These are phyloP conservation scores for Eurystomus glaucurus DNA, from an alignment of 2,797 vertebrate species.

Conservation along the genomic window DNA sequence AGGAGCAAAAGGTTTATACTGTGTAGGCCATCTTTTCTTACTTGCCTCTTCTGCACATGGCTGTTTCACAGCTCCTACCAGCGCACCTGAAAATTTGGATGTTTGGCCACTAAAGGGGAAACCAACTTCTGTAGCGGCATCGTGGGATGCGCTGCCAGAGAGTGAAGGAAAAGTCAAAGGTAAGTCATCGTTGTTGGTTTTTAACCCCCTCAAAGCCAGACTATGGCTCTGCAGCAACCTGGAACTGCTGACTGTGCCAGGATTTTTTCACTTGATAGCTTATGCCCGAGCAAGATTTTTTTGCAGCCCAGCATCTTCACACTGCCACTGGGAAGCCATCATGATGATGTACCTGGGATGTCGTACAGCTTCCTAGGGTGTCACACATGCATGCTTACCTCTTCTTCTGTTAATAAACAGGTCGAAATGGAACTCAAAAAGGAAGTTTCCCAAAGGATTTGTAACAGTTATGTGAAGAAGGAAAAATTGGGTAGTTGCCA, in stretches of 20 bases:
- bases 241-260: not conserved
- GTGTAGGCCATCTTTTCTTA: not conserved
- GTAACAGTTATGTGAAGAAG: not conserved
- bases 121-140: constrained; percentile 91
- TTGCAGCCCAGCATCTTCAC: not conserved
- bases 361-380: not conserved
- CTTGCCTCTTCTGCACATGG: not conserved
- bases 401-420: not conserved
- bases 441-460: not conserved
- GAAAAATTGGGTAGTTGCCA: not conserved
- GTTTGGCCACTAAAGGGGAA: constrained; percentile 93
- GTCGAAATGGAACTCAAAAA: not conserved
- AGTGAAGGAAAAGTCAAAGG: constrained; percentile 95
- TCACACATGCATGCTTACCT: not conserved
- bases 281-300: not conserved
- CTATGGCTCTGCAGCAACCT: not conserved
- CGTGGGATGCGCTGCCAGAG: constrained; percentile 94
- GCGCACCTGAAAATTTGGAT: constrained; percentile 94
- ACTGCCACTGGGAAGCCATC: accelerated
- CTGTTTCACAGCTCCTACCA: constrained; percentile 88
- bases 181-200: constrained; percentile 65
- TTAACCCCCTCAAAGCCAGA: not conserved
- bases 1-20: not conserved
- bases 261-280: not conserved
- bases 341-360: not conserved